These are phyloP conservation scores for Gerosis bhagava DNA, from an alignment of 2,888 invertebrate genomes.

Conservation along the genomic window DNA sequence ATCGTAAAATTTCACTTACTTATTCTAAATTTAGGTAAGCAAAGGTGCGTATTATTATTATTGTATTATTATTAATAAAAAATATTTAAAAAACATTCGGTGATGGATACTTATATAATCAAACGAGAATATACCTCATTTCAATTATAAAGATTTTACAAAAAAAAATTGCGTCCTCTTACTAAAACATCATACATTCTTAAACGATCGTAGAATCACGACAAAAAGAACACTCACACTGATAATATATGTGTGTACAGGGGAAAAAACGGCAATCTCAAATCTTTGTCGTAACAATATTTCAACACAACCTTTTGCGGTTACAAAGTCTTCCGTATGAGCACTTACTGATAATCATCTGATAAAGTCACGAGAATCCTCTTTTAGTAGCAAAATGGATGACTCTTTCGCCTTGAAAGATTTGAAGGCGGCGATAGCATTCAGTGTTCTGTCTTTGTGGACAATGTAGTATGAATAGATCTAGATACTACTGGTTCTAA, in stretches of 20 bases:
- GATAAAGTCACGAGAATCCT: conserved; percentile 38
- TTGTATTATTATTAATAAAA: no score
- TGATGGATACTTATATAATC: no score
- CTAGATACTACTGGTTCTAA: no score
- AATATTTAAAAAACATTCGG: no score
- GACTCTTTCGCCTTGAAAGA: conserved; percentile 40
- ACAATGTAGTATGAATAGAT: conserved; percentile 5
- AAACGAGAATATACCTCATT: no score
- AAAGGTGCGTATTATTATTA: no score
- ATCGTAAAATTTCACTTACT: no score
- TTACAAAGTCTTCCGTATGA: conserved; percentile 38
- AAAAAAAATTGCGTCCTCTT: no score
- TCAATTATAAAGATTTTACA: no score
- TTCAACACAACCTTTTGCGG: conserved; percentile 43
- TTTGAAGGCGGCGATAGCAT: conserved; percentile 26
- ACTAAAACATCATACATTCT: conserved; percentile 15
- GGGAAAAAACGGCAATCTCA: conserved; percentile 24
- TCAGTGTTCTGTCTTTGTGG: conserved; percentile 3
- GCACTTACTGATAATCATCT: conserved; percentile 41
- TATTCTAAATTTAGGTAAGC: no score
- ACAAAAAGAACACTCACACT: conserved; percentile 16
- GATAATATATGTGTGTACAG: conserved; percentile 3
- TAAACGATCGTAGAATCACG: conserved; percentile 20
- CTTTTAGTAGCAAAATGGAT: conserved; percentile 42
- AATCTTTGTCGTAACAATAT: conserved; percentile 32